Base-by-base conservation (phyloP, 2,113 vertebrate species). In the Bubo blakistoni region DNA sequence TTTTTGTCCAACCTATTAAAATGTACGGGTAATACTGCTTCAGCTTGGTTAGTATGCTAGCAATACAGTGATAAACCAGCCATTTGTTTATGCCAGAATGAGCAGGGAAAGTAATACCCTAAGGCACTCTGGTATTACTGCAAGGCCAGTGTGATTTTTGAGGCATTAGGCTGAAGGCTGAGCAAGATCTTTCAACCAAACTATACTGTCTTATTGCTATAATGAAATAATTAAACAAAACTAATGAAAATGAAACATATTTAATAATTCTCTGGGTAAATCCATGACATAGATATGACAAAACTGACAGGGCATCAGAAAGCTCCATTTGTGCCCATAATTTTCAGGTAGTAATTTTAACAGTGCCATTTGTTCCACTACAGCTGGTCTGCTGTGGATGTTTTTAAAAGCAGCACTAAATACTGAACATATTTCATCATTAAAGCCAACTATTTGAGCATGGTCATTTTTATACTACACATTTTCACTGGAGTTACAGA, bases 181-280 rank as follows among this genome's bases (percentile, higher is more conserved):
- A 96, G 55, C 59, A 91, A 97, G 73, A 91, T 91, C 91, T 96
- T 88, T 93, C 90, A 96, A 95, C 57, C 44, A 91, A 67, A 91
- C 86, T 76, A 86, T 24, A 66, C 59, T 54, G 57, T 54, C 90
- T 91, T 92, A 96, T 90, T 97, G 92, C 73, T 92, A 86, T 95
- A 96, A 97, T 97, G 85, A 97, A 97, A 97, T 97, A 97, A 97
- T 95, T 96, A 96, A 51, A 97, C 80, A 92, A 97, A 97, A 97
- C 93, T 93, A 96, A 97, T 93, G 92, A 97, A 97, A 97, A 96
- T 94, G 91, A 96, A 78, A 92, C 5, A 9, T 93, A 94, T 36
- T 96, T 94, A 89, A 94, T 92, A 97, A 96, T 94, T 94, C 76
- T 94, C 89, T 83, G n/a, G 65, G 74, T 91, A 95, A 94, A 97